Evolutionary conservation across 2,797 vertebrate species (phyloP), one percentile per base, ranked within the genome.

Genomic region (Rhabdophis nuchalis): DNA sequence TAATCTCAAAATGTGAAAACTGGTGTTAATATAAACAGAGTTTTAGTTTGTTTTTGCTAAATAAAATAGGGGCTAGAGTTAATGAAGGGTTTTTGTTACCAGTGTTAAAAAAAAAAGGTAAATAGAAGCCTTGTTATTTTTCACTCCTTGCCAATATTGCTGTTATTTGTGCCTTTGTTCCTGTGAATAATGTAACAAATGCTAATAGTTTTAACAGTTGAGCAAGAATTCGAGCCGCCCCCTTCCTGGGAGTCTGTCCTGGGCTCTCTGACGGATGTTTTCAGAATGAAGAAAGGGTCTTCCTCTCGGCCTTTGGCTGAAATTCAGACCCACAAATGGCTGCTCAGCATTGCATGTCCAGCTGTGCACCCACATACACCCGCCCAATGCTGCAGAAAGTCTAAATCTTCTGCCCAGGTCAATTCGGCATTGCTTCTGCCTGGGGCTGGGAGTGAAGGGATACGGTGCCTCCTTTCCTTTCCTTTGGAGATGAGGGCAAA

Each of bases 401-500:
- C 50, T 64, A 41, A 64, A 68, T 46, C 5, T 36, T 52, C 93
- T 93, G 89, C 52, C 57, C 85, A 77, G 93, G 94, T 95, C 68
- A 93, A 56, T 93, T 96, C 94, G 95, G 90, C 85, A 9, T 95
- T 95, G 95, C 82, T 93, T 95, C 89, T 95, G 94, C 93, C 93
- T 95, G 91, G 25, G 93, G 46, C 46, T 50, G 8, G 94, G 94
- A 94, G 92, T 20, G 93, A 8, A 85, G 94, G 94, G 92, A 77
- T 93, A 94, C 92, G 94, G 95, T 89, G 89, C 93, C 91, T 86
- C 87, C 90, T 90, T 92, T 94, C 88, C 94, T 96, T 96, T 95
- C 85, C 92, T 96, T 96, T 95, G 87, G 91, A 94, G 93, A 92
- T 96, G 92, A 95, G 94, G 91, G 95, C 88, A 77, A 97, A 96